A percentile compares a stretch with the other conserved stretches of the same genome.
phyloP scores from a whole-genome alignment of 1,140 invertebrate species.

The Diploscapter pachys region DNA sequence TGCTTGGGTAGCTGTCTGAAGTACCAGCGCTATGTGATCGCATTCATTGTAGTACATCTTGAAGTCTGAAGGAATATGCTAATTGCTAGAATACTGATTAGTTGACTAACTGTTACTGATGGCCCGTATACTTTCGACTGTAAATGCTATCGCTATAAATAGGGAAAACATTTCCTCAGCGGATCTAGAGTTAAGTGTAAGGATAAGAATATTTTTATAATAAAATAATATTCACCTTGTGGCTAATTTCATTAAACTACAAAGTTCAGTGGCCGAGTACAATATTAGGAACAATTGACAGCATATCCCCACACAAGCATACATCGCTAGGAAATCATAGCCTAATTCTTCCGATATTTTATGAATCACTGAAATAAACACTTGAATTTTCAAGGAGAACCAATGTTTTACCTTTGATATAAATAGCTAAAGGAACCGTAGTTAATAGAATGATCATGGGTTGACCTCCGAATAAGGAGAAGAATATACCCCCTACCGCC shows the following conservation, averaged over 20 bases:
- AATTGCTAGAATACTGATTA: neutral
- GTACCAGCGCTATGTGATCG: constrained; percentile 39
- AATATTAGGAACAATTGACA: constrained; percentile 68
- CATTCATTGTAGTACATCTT: constrained; percentile 64
- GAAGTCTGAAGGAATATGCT: constrained; percentile 62
- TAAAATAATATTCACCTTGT: constrained; percentile 59
- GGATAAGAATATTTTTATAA: neutral
- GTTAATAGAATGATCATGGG: constrained; percentile 69
- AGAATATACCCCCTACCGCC: constrained; percentile 68
- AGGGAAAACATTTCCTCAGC: constrained; percentile 71
- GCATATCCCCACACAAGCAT: constrained; percentile 69
- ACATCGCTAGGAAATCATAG: constrained; percentile 68
- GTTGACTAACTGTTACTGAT: constrained; percentile 62
- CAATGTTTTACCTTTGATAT: constrained; percentile 66
- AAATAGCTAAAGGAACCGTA: constrained; percentile 69
- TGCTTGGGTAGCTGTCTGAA: constrained; percentile 15
- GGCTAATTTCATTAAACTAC: constrained; percentile 68
- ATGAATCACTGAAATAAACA: constrained; percentile 64
- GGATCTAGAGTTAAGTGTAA: constrained; percentile 51
- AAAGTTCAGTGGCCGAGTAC: constrained; percentile 67
- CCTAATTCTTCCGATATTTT: constrained; percentile 66
- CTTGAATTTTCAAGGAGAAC: neutral
- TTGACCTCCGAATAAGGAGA: constrained; percentile 68
- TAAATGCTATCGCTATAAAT: constrained; percentile 70
- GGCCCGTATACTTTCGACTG: constrained; percentile 67